Percentiles rank a stretch among this genome's conserved stretches.
Evolutionary conservation across 2,797 vertebrate species (phyloP).

Genomic region (Melanotaenia parkinsoni): DNA sequence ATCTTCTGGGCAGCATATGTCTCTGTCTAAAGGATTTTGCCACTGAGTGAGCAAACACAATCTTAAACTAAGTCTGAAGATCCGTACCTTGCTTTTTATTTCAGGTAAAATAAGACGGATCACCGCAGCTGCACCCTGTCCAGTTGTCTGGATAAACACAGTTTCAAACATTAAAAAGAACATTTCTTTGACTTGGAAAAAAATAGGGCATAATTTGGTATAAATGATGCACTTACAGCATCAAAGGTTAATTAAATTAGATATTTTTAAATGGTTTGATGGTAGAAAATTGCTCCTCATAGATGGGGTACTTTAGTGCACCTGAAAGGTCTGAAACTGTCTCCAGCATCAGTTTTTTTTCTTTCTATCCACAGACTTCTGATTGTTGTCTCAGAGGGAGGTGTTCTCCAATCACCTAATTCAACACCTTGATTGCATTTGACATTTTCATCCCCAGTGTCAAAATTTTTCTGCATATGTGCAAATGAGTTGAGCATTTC

Average conservation of each 20-base stretch:
- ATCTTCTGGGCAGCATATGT: background rate
- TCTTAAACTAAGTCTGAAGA: background rate
- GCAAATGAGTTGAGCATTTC: conserved; percentile 54
- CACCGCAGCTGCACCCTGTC: background rate
- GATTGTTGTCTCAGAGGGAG: conserved; percentile 74
- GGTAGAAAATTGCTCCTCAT: conserved; percentile 50
- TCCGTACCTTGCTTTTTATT: background rate
- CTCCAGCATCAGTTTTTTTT: conserved; percentile 28
- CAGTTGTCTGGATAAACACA: background rate
- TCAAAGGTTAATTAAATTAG: conserved; percentile 63
- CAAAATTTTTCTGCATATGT: conserved; percentile 52
- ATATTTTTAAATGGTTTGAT: conserved; percentile 60
- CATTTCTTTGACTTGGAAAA: background rate
- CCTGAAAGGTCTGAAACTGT: conserved; percentile 51
- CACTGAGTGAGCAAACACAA: background rate
- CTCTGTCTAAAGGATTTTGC: background rate
- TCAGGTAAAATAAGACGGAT: background rate
- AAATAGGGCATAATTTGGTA: conserved; percentile 5
- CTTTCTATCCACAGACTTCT: conserved; percentile 48
- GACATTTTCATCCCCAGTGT: conserved; percentile 70
- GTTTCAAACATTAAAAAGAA: background rate
- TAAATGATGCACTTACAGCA: conserved; percentile 40
- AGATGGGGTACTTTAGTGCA: conserved; percentile 46
- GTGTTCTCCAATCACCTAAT: conserved; percentile 72
- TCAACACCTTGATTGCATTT: conserved; percentile 69